Evolutionary conservation across 1,140 invertebrate genomes (phyloP), one percentile per base, ranked within the genome.

Genomic region (Spodoptera litura): DNA sequence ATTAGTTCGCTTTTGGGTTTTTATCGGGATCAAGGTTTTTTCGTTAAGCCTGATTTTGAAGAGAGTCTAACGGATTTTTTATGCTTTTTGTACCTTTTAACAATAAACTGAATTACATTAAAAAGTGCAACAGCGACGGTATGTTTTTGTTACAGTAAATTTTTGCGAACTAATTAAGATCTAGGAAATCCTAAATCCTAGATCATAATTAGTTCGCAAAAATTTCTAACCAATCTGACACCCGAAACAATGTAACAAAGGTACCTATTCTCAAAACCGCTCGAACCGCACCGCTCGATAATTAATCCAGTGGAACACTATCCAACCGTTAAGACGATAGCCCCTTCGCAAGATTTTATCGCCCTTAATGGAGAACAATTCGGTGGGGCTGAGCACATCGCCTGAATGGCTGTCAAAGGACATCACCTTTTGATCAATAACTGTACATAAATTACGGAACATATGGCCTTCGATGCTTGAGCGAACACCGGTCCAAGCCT

Each of bases 401-500:
- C 86, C 85, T 88, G 88, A 85, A 84, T 94, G 92, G 88, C 82
- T 91, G 80, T 88, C 91, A 94, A 94, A 92, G 91, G 92, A 93
- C 89, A 85, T 86, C 88, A 91, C 87, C 92, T 92, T 94, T 94
- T 94, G 92, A 94, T 94, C 92, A 94, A 94, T 93, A 94, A 92
- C 89, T 94, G 92, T 94, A 93, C 90, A 94, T 89, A 94, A 93
- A 92, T 92, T 92, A 93, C 84, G 72, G 79, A 90, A 87, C 92
- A 93, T 91, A 94, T 94, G 91, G 88, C 92, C 91, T 94, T 92
- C 91, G 78, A 82, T 93, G 93, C 87, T 91, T 87, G 85, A 88
- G 85, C 85, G 86, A 87, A 86, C 83, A 91, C 87, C 81, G 87
- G 86, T 83, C 79, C 62, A 53, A 85, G 82, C 85, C 91, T 93